These are phyloP conservation scores for Hirudo medicinalis DNA, from an alignment of 1,140 invertebrate genomes.

Conservation along the genomic window DNA sequence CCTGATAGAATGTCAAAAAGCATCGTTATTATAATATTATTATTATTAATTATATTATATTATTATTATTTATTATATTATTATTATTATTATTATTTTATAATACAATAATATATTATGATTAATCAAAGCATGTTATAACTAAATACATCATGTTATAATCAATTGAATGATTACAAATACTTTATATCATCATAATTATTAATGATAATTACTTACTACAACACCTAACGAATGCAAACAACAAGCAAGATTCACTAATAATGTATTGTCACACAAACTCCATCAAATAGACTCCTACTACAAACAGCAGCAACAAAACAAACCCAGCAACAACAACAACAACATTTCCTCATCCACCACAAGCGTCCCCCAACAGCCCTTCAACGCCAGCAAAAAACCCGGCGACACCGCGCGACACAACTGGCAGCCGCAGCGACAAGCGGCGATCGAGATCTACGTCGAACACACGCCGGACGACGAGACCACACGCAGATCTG, in stretches of 20 bases:
- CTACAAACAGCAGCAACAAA: not conserved
- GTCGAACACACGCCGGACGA: constrained; percentile 3
- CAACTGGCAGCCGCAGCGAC: constrained; percentile 6
- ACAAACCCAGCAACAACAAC: not conserved
- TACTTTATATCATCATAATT: too few relatives aligned
- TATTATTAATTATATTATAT: too few relatives aligned
- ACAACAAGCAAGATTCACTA: not conserved
- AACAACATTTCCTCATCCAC: not conserved
- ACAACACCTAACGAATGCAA: not conserved
- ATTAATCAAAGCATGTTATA: too few relatives aligned
- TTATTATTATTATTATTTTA: too few relatives aligned
- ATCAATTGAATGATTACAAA: too few relatives aligned
- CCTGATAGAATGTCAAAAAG: too few relatives aligned
- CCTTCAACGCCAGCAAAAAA: not conserved
- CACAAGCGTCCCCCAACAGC: not conserved
- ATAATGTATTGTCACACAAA: too few relatives aligned
- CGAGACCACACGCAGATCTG: not conserved
- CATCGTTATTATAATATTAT: too few relatives aligned
- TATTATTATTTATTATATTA: too few relatives aligned
- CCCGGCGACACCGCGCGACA: not conserved
- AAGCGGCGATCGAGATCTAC: constrained; percentile 12
- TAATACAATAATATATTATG: too few relatives aligned
- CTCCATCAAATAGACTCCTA: not conserved
- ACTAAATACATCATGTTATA: too few relatives aligned
- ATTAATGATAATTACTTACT: too few relatives aligned